Base-by-base conservation (phyloP, 92 coral and sea anemone genomes). In the Palythoa grandiflora region DNA sequence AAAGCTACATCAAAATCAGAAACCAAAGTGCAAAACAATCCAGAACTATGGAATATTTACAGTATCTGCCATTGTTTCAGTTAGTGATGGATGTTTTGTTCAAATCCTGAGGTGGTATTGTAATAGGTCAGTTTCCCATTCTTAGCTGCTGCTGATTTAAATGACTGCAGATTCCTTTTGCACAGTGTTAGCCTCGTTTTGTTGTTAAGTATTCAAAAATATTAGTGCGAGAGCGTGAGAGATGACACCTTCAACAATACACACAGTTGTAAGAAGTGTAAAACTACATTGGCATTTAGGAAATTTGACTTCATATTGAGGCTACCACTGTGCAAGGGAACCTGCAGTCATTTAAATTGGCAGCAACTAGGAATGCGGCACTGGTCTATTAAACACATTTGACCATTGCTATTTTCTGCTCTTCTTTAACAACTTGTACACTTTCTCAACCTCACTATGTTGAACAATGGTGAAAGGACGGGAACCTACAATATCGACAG, bases 401-500 rank as follows among this genome's bases (percentile, higher is more conserved):
- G 83, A 59, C 70, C 51, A 54, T 57, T 63, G 70, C 70, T 59
- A 78, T 78, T 38, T 78, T 37, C 52, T 59, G 37, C 83, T 84
- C 75, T 84, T 88, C 72, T 71, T 87, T 28, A 87, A 65, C 63
- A 73, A 74, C 78, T 87, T 87, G 78, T 90, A 73, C 59, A 80
- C 84, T 84, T 89, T 91, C 68, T 92, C 88, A 66, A 92, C 89
- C 65, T 90, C 87, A 7, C 68, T 84, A 70, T 68, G 76, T 73
- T 93, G 88, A 20, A 91, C 88, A 37, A 88, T 54, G 20, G 85
- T 89, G 78, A 93, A 90, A 52, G 96, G 90, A 79, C 93, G 83
- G 61, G 72, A 71, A 53, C 91, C 88, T 48, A 78, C 88, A 87
- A 85, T 79, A 78, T 61, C 68, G 60, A 88, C 88, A 57, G 93